phyloP scores from a whole-genome alignment of 2,797 vertebrate species.

The Amniataba percoides region DNA sequence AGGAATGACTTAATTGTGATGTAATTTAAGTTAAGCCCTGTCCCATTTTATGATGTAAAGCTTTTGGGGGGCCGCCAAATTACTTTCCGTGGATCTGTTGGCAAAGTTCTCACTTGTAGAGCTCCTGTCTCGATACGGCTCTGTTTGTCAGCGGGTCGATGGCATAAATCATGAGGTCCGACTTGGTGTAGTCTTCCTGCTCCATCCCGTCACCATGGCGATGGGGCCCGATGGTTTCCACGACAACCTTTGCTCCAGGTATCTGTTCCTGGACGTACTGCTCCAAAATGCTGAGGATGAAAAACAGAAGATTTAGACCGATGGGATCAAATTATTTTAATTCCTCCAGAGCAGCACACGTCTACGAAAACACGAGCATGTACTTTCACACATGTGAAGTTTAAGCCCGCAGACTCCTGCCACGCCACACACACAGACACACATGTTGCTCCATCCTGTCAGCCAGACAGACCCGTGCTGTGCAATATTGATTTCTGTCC shows the following conservation, averaged over 20 bases:
- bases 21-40: slow-evolving; percentile 7
- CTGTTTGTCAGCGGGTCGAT: slow-evolving; percentile 97
- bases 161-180: slow-evolving; percentile 96
- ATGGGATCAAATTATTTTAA: neutral
- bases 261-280: slow-evolving; percentile 96
- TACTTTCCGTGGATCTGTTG: slow-evolving; percentile 13
- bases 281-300: slow-evolving; percentile 90
- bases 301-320: slow-evolving; percentile 10
- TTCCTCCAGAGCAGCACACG: neutral
- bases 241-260: slow-evolving; percentile 92
- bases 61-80: slow-evolving; percentile 15
- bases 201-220: slow-evolving; percentile 91
- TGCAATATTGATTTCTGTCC: slow-evolving; percentile 62
- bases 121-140: slow-evolving; percentile 93
- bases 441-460: slow-evolving; percentile 4
- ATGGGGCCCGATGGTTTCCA: slow-evolving; percentile 95
- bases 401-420: neutral
- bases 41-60: neutral
- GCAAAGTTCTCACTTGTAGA: slow-evolving; percentile 91
- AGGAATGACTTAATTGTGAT: slow-evolving; percentile 2
- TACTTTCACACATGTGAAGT: slow-evolving; percentile 7
- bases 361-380: neutral
- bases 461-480: slow-evolving; percentile 37
- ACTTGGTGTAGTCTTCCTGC: slow-evolving; percentile 95
- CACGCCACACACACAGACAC: slow-evolving; percentile 6